Evolutionary conservation across 1,140 invertebrate genomes (phyloP).

Genomic region (Drosophila jambulina): DNA sequence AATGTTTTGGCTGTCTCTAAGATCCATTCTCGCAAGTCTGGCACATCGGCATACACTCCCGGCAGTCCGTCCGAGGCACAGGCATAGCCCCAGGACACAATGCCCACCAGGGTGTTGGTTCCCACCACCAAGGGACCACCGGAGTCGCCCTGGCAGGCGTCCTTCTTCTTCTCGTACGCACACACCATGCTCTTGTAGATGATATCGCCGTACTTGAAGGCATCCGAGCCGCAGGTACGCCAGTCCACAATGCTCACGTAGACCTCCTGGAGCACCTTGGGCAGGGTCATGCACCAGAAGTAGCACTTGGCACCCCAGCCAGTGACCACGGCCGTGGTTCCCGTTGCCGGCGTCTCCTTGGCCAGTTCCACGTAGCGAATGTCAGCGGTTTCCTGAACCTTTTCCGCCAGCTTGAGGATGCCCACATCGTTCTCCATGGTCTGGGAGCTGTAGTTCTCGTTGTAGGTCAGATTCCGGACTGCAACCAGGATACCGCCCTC

Average conservation of each 20-base stretch:
- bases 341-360: constrained; percentile 29
- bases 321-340: constrained; percentile 53
- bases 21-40: constrained; percentile 81
- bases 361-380: constrained; percentile 51
- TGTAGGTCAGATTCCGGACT: constrained; percentile 18
- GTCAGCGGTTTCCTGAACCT: constrained; percentile 18
- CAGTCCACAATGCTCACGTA: constrained; percentile 27
- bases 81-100: constrained; percentile 89
- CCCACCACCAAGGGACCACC: constrained; percentile 84
- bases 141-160: constrained; percentile 86
- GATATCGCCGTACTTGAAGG: constrained; percentile 47
- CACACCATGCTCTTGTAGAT: constrained; percentile 87
- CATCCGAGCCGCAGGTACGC: constrained; percentile 18
- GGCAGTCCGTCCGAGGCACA: constrained; percentile 88
- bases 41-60: constrained; percentile 89
- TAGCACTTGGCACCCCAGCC: constrained; percentile 55
- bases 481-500: constrained; percentile 16
- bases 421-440: constrained; percentile 74
- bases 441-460: constrained; percentile 19
- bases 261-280: constrained; percentile 25
- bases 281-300: constrained; percentile 35
- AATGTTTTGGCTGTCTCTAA: not conserved
- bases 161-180: constrained; percentile 85
- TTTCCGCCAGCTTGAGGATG: constrained; percentile 56
- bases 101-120: constrained; percentile 84